Conservation (phyloP, 2,113 vertebrate species). For the Grantiella picta region DNA sequence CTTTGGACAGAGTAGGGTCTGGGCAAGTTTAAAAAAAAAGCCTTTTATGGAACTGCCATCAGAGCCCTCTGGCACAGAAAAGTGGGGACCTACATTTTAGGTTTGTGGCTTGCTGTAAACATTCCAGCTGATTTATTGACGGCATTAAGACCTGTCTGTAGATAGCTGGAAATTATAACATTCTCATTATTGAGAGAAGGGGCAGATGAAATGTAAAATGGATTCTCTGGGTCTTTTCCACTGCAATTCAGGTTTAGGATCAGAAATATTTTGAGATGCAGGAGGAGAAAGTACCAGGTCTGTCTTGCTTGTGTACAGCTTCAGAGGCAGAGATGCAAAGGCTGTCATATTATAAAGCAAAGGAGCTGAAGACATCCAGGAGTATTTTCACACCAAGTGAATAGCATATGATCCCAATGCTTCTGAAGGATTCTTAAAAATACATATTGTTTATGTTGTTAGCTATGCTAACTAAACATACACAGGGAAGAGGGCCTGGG, state of each 20-base stretch:
- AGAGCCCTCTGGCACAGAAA: fast-evolving
- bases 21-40: neutral
- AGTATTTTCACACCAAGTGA: neutral
- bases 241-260: neutral
- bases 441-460: fast-evolving
- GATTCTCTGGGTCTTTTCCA: neutral
- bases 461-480: neutral
- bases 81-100: neutral
- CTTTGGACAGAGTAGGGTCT: neutral
- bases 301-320: neutral
- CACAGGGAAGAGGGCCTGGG: neutral
- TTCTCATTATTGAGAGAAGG: neutral
- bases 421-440: neutral
- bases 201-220: neutral
- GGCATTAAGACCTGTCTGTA: neutral
- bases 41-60: neutral
- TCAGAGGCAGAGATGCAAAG: neutral
- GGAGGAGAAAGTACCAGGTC: neutral
- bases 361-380: neutral
- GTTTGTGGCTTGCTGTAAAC: neutral
- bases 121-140: neutral
- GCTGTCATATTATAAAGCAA: neutral
- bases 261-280: neutral
- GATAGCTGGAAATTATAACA: neutral
- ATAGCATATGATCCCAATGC: neutral